Conservation (phyloP, 2,888 invertebrate genomes). For the Disparrhopalites patrizii region DNA sequence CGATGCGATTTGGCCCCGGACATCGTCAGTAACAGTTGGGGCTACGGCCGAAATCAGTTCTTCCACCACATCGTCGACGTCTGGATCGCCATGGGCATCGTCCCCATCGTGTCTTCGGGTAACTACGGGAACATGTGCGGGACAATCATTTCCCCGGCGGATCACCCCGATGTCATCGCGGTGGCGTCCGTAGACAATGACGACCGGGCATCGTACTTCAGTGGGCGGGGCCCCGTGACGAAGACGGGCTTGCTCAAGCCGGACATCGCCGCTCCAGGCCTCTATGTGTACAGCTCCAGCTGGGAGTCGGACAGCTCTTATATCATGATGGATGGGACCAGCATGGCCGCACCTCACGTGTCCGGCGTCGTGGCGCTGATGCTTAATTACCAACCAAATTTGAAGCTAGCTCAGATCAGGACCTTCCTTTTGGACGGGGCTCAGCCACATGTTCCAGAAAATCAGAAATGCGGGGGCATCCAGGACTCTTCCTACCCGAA, state of each 20-base stretch:
- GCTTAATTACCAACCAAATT: neutral
- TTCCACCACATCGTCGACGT: neutral
- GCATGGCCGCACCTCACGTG: conserved; percentile 12
- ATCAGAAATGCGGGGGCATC: neutral
- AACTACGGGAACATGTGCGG: neutral
- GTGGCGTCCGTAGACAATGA: neutral
- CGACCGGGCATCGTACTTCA: neutral
- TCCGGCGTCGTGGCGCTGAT: neutral
- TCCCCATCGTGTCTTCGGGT: neutral
- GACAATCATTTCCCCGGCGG: neutral
- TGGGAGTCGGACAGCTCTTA: neutral
- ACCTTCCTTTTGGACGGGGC: neutral
- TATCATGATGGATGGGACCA: neutral
- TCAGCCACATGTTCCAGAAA: neutral
- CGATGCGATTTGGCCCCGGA: neutral
- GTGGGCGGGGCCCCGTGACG: neutral
- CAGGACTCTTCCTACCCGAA: conserved; percentile 3
- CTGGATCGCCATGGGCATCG: neutral
- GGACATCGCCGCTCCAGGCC: neutral
- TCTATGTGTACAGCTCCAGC: neutral
- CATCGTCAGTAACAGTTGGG: conserved; percentile 18
- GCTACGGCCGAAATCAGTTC: conserved; percentile 11
- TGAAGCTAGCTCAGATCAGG: neutral
- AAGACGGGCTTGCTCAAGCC: neutral
- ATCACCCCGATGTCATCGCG: neutral